Base-by-base conservation (phyloP, 2,888 invertebrate genomes). In the Heliconius cydno region DNA sequence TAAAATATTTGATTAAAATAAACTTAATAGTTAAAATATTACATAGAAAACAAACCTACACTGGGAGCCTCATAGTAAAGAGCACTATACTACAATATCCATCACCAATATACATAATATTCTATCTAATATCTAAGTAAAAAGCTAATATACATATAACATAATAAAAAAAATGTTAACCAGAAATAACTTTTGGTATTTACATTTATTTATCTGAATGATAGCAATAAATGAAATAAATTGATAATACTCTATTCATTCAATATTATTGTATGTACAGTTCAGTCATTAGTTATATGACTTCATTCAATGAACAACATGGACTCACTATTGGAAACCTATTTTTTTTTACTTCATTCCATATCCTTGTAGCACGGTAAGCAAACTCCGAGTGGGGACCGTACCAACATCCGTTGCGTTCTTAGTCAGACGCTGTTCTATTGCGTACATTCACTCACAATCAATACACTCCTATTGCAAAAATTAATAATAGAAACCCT, bases 31-130 rank as follows among this genome's bases (percentile, higher is more conserved):
- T 57, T 65, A 65, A 63, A n/a, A 0, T 41, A 41, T 57, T 57
- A 66, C 7, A 34, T 9, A 34, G 22, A 22, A 68, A 41, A 34
- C 2, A 34, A 6, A 15, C 13, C 13, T 25, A 13, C n/a, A 38
- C 70, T 25, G 41, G 15, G 13, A 70, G 38, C 70, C 25, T 46
- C 70, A 70, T 25, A 41, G 9, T 1, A 73, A 57, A 60, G 57
- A 73, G 15, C 72, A 57, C 72, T 72, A 57, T n/a, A n/a, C 57
- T 73, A 73, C 57, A 73, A 60, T 68, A 68, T 68, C 57, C 72
- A 73, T 1, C 73, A 60, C 73, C 73, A 60, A 60, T 38, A 73
- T 60, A 34, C 60, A 73, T 38, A 68, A 38, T 70, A 72, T 28
- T n/a, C n/a, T n/a, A n/a, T 10, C 57, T 30, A 57, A 57, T 19